A percentile compares a stretch with the other conserved stretches of the same genome.
Conservation (phyloP, 2,888 invertebrate species). For the Melanophora roralis region DNA sequence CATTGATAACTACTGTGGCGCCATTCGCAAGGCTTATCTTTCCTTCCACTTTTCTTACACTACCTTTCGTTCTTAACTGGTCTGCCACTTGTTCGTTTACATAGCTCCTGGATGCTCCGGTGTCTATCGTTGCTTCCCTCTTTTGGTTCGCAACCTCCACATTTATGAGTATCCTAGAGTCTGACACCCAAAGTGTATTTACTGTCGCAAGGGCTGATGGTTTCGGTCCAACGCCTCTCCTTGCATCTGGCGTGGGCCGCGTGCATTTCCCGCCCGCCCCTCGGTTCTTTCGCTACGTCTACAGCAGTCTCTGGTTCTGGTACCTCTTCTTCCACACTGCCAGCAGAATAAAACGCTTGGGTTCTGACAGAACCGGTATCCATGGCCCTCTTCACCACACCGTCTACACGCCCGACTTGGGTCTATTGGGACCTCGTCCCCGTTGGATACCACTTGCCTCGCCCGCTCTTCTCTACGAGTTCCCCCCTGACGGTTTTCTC, state of each 20-base stretch:
- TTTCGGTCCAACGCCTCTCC: no score
- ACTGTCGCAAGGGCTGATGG: no score
- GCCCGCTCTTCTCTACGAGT: not conserved
- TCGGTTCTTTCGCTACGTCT: no score
- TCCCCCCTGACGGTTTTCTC: not conserved
- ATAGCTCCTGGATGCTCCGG: no score
- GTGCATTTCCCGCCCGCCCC: no score
- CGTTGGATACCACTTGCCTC: no score
- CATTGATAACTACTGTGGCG: not conserved
- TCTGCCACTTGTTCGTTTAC: not conserved
- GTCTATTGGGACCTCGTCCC: no score
- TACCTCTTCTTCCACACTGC: not conserved
- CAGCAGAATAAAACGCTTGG: no score
- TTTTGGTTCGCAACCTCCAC: not conserved
- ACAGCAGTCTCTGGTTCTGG: no score
- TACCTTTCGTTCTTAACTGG: not conserved
- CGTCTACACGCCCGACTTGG: no score
- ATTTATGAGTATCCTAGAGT: no score
- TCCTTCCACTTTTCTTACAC: not conserved
- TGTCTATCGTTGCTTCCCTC: not conserved
- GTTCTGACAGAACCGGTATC: not conserved
- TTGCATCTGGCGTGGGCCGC: not conserved
- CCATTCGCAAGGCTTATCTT: not conserved
- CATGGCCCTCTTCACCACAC: not conserved
- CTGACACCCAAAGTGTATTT: no score